Evolutionary conservation across 1,140 invertebrate genomes (phyloP), one percentile per base, ranked within the genome.

Genomic region (Bombus vancouverensis): DNA sequence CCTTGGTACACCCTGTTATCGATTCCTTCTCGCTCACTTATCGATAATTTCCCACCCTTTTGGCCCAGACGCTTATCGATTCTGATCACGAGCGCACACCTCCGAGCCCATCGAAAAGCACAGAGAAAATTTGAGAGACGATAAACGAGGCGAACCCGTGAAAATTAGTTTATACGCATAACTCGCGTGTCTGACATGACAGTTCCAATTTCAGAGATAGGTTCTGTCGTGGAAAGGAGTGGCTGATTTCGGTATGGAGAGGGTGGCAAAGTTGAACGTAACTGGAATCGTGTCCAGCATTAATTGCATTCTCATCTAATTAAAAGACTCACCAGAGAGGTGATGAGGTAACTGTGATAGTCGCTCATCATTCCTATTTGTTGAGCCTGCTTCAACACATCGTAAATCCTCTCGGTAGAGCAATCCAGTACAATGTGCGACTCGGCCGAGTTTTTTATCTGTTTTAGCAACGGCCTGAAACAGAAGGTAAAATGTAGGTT

Each of bases 291-390:
- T 53, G 15, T 74, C 37, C 74, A 62, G 75, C 65, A n/a, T 32
- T 65, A 89, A 91, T 90, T 81, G 65, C 75, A 74, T 85, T 85
- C 42, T 47, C 62, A 71, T 87, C 91, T 91, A 90, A 91, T 91
- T 87, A 81, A 80, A 82, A 42, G 75, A 93, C 96, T 96, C 96
- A 98, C 98, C 95, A 98, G 93, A 9, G 98, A 98, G 2, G 98
- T 98, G 59, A 99, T 98, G 88, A 99, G 96, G 95, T 98, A 99
- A 93, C 97, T 98, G 93, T 98, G 98, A 92, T 98, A 98, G 93
- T 98, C 98, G 65, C 98, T 98, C 97, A 99, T 98, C 97, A 99
- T 98, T 62, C 98, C 98, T 75, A 99, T 98, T 95, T 99, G 98
- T 95, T 99, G 98, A 6, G 98, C 98, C 95, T 99, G 98, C 92